Conservation (phyloP, 2,888 invertebrate genomes). For the Deroplatys truncata region DNA sequence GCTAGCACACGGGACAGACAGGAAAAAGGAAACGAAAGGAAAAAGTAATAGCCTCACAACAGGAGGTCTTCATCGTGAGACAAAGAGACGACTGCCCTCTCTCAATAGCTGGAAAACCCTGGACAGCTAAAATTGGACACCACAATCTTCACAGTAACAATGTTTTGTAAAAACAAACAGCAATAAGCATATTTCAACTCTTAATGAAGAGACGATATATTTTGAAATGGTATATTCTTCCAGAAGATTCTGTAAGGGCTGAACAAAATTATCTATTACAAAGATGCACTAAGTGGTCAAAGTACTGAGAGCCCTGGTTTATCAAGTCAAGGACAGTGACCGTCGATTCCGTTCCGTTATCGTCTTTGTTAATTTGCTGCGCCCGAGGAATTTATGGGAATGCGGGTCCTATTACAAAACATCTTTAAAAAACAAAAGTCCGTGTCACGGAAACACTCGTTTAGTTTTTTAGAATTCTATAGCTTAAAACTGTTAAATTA, state of each 20-base stretch:
- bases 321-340: too few relatives aligned
- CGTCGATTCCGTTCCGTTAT: too few relatives aligned
- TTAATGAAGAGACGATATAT: neutral
- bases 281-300: too few relatives aligned
- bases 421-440: too few relatives aligned
- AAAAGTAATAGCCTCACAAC: neutral
- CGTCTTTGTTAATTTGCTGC: too few relatives aligned
- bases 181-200: neutral
- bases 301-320: too few relatives aligned
- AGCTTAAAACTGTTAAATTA: too few relatives aligned
- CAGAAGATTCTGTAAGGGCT: neutral
- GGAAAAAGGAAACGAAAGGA: neutral
- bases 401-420: too few relatives aligned
- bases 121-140: neutral
- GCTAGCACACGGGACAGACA: neutral
- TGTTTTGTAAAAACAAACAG: neutral
- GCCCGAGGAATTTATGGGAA: too few relatives aligned
- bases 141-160: neutral
- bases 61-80: neutral
- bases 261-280: neutral
- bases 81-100: too few relatives aligned
- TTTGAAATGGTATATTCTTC: neutral
- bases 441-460: too few relatives aligned
- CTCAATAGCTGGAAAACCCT: neutral
- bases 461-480: too few relatives aligned